Evolutionary conservation across 1,140 invertebrate genomes (phyloP).

Genomic region (Panagrolaimus sp.): DNA sequence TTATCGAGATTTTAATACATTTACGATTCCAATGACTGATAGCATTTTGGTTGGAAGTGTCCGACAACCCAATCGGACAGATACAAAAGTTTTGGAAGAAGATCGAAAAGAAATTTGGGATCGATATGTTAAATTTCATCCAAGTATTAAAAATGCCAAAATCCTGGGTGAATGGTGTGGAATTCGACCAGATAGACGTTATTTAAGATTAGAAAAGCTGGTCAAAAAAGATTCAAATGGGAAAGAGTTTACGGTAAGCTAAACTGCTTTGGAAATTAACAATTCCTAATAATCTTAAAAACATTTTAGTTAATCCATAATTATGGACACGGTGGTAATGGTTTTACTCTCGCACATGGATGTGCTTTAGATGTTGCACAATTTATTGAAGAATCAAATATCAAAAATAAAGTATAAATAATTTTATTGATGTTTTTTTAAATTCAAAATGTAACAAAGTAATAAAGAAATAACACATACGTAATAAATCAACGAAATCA

Average conservation of each 20-base stretch:
- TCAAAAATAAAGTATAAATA: slow-evolving; percentile 18
- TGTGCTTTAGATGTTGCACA: slow-evolving; percentile 67
- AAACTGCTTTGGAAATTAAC: neutral
- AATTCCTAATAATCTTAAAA: slow-evolving; percentile 17
- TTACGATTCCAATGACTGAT: slow-evolving; percentile 49
- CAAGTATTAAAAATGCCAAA: slow-evolving; percentile 63
- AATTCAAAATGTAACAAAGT: too few relatives aligned
- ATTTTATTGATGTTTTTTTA: too few relatives aligned
- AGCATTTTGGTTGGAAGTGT: slow-evolving; percentile 66
- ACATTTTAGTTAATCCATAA: slow-evolving; percentile 71
- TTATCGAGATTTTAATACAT: slow-evolving; percentile 48
- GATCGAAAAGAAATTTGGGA: slow-evolving; percentile 67
- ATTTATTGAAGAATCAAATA: slow-evolving; percentile 62
- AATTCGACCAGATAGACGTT: slow-evolving; percentile 60
- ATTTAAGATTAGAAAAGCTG: slow-evolving; percentile 64
- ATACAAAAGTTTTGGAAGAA: slow-evolving; percentile 60
- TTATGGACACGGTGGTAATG: slow-evolving; percentile 83
- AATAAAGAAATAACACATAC: too few relatives aligned
- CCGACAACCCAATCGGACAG: slow-evolving; percentile 67
- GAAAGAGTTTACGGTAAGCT: neutral
- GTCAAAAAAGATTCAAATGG: neutral
- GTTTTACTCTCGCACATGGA: slow-evolving; percentile 76
- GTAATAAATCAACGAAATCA: too few relatives aligned
- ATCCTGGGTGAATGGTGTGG: neutral
- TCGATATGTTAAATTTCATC: slow-evolving; percentile 65